Evolutionary conservation across 2,797 vertebrate species (phyloP).

Genomic region (Gallinago solitaria): DNA sequence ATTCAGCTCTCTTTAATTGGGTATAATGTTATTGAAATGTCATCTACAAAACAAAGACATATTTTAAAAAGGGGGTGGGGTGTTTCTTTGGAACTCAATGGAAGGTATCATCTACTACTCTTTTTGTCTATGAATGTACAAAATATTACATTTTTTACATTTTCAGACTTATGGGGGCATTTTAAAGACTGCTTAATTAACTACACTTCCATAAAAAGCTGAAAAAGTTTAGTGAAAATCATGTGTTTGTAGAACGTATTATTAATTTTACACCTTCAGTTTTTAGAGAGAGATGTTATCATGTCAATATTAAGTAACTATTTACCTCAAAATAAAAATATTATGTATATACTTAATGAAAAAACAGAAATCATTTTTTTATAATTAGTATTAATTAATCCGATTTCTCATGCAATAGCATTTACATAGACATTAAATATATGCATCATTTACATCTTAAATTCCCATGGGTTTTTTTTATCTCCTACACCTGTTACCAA

Average conservation of each 20-base stretch:
- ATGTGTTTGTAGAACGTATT: not conserved
- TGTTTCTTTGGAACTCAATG: not conserved
- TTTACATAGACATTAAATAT: not conserved
- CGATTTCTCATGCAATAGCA: not conserved
- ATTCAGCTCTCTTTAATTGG: constrained; percentile 3
- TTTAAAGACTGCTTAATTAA: not conserved
- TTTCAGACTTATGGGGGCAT: not conserved
- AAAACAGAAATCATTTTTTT: not conserved
- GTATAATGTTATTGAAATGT: not conserved
- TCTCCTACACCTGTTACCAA: not conserved
- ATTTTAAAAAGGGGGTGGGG: not conserved
- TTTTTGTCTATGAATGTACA: not conserved
- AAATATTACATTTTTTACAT: not conserved
- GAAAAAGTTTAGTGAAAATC: not conserved
- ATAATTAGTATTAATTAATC: not conserved
- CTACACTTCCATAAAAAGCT: not conserved
- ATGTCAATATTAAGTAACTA: not conserved
- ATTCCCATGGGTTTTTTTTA: not conserved
- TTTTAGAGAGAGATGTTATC: not conserved
- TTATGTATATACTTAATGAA: not conserved
- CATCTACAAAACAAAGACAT: not conserved
- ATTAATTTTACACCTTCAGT: not conserved
- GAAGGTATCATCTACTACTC: not conserved
- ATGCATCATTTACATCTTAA: not conserved
- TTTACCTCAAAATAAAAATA: not conserved